These are phyloP conservation scores for Gasterosteus nipponicus DNA, from an alignment of 2,113 vertebrate genomes.

Conservation along the genomic window DNA sequence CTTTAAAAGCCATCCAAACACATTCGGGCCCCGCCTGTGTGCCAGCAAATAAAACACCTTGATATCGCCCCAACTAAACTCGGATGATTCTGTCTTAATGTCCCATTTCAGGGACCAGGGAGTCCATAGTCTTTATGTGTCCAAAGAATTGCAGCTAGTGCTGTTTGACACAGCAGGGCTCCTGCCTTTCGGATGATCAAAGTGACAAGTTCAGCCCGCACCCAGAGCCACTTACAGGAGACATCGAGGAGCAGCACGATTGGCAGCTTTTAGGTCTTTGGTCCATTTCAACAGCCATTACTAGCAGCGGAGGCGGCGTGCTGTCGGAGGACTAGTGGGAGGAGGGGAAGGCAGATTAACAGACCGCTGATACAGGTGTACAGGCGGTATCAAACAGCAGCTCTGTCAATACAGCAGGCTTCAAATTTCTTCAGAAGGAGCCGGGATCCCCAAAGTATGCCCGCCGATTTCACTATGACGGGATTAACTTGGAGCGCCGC, in stretches of 20 bases:
- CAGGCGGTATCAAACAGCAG: conserved; percentile 75
- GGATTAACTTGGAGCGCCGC: conserved; percentile 74
- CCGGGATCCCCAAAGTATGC: conserved; percentile 61
- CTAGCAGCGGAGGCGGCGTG: conserved; percentile 57
- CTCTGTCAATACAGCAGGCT: conserved; percentile 75
- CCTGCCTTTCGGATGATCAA: conserved; percentile 73
- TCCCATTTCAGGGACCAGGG: conserved; percentile 81
- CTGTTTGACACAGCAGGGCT: conserved; percentile 74
- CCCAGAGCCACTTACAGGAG: conserved; percentile 66
- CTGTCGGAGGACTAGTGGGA: conserved; percentile 65
- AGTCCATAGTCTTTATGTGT: conserved; percentile 73
- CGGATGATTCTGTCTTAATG: conserved; percentile 85
- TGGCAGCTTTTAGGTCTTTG: conserved; percentile 77
- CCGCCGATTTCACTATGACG: conserved; percentile 69
- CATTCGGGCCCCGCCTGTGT: conserved; percentile 69
- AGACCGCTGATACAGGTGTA: conserved; percentile 82
- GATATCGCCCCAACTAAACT: conserved; percentile 79
- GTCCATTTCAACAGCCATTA: conserved; percentile 78
- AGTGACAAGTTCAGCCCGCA: conserved; percentile 71
- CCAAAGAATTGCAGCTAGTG: conserved; percentile 66
- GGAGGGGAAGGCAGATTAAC: conserved; percentile 78
- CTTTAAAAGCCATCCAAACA: conserved; percentile 78
- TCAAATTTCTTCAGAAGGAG: conserved; percentile 64
- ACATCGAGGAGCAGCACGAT: conserved; percentile 73
- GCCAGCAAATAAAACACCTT: conserved; percentile 76